phyloP scores from a whole-genome alignment of 2,888 invertebrate genomes.

The Lydus trimaculatus region DNA sequence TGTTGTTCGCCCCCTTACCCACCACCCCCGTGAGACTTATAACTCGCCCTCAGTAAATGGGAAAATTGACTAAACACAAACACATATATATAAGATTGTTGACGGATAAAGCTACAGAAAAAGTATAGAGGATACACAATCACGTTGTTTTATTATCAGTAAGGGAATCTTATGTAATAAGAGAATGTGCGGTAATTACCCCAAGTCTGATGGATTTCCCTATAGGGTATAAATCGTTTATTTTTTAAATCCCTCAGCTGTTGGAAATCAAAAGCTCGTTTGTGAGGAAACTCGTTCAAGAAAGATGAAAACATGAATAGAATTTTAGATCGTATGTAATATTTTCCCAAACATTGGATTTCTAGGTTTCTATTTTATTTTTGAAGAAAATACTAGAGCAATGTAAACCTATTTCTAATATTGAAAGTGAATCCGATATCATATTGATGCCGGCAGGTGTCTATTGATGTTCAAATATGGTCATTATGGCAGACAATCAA shows the following conservation, averaged over 20 bases:
- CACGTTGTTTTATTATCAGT: constrained; percentile 44
- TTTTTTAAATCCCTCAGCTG: constrained; percentile 50
- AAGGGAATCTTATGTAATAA: constrained; percentile 44
- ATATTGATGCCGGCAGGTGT: constrained; percentile 21
- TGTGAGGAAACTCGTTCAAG: constrained; percentile 44
- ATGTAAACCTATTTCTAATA: not conserved
- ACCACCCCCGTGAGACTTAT: constrained; percentile 39
- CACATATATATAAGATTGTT: constrained; percentile 30
- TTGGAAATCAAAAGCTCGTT: constrained; percentile 57
- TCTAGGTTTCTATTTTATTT: constrained; percentile 26
- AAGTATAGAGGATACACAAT: constrained; percentile 21
- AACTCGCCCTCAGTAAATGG: constrained; percentile 39
- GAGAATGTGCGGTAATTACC: constrained; percentile 46
- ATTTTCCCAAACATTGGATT: constrained; percentile 40
- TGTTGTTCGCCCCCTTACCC: constrained; percentile 20
- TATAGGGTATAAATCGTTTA: constrained; percentile 44
- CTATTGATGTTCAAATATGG: constrained; percentile 3
- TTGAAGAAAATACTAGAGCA: not conserved
- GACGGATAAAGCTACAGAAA: constrained; percentile 22
- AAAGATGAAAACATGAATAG: constrained; percentile 46
- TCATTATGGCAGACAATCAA: constrained; percentile 6
- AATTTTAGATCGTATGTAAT: constrained; percentile 47
- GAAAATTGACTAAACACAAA: constrained; percentile 43
- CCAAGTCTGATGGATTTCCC: constrained; percentile 47
- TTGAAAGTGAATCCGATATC: constrained; percentile 7